Base-by-base conservation (phyloP, 1,140 invertebrate species). In the Lepidurus packardi region DNA sequence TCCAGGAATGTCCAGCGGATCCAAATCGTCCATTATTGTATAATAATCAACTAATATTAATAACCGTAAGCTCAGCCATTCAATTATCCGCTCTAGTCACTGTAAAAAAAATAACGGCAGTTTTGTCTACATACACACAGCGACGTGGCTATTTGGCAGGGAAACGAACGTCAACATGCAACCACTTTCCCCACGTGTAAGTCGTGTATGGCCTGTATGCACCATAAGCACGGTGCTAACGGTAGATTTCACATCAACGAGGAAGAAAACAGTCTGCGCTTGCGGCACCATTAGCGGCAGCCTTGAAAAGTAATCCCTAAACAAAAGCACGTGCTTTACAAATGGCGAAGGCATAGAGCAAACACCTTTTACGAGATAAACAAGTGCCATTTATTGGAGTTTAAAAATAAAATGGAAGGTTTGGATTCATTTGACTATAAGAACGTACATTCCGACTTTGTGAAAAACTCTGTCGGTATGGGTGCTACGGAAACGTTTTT, bases 391-490 rank as follows among this genome's bases (percentile, higher is more conserved):
- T 16, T 21, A 65, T 21, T 65, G 21, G 53, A 9, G 16, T 65
- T 65, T 65, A 65, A 34, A 34, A 34, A 34, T 34, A 34, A 65
- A 13, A 65, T 65, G 53, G 53, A 3, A n/a, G 21, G 16, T 7
- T 13, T 78, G 78, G 43, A 75, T 45, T 25, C 21, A 1, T 16
- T 25, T 6, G 73, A 73, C 42, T 34, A 73, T 44, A 73, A 74
- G 11, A 43, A 42, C 9, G 7, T n/a, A 1, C 80, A 80, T 53
- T 43, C 76, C 21, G 7, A 77, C 7, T 79, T 77, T 34, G 47
- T 80, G 75, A 45, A 47, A 24, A 80, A 80, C 76, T 43, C 78
- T 65, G 79, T 44, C 11, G 80, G 80, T 11, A 80, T 75, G 24
- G 25, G 47, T 7, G 13, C 78, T 1, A 45, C 65, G 1, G 80